Percentiles rank a stretch among this genome's conserved stretches.
Conservation (phyloP, 2,797 vertebrate species). For the Cuniculus paca region DNA sequence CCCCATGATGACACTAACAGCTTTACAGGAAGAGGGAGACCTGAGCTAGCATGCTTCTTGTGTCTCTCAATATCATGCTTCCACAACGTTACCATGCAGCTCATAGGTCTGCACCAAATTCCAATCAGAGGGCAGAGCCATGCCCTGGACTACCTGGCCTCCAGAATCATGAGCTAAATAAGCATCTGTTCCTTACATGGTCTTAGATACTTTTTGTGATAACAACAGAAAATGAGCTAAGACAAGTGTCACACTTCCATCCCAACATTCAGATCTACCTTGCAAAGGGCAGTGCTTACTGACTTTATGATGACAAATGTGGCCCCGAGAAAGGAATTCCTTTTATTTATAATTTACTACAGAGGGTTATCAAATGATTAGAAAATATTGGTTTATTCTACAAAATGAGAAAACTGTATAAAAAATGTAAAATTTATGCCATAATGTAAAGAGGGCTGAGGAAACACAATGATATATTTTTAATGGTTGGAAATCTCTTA, state of each 20-base stretch:
- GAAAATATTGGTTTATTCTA: slow-evolving; percentile 3
- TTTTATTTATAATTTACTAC: slow-evolving; percentile 32
- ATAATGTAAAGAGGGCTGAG: neutral
- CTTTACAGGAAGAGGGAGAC: neutral
- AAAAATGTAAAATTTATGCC: neutral
- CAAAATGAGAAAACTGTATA: slow-evolving; percentile 12
- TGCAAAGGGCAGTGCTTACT: neutral
- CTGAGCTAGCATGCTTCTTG: no score
- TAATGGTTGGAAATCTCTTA: neutral
- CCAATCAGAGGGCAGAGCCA: neutral
- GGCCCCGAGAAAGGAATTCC: neutral
- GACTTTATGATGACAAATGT: neutral
- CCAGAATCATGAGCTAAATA: neutral
- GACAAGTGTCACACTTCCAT: neutral
- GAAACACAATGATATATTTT: slow-evolving; percentile 12
- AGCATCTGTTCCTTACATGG: neutral
- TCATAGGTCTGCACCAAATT: neutral
- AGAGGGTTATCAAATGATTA: neutral
- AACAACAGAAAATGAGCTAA: neutral
- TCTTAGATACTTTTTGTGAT: no score
- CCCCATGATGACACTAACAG: neutral
- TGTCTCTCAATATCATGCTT: neutral
- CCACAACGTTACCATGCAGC: no score
- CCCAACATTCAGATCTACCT: neutral
- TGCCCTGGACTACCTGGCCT: neutral